Base-by-base conservation (phyloP, 2,888 invertebrate species). In the Choristoneura rosaceana region DNA sequence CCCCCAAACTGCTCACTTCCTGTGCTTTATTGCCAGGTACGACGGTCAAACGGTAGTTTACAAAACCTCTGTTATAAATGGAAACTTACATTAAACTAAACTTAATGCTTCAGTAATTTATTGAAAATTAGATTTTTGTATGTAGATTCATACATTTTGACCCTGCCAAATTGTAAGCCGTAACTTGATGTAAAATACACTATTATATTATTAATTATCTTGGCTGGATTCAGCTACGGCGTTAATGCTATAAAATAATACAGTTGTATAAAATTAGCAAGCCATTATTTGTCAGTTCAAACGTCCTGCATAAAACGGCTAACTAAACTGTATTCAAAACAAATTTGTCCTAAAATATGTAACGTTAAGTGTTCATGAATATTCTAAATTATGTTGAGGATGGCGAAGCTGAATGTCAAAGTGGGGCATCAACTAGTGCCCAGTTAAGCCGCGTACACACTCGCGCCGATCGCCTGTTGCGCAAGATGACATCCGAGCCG, bases 401-500 rank as follows among this genome's bases (percentile, higher is more conserved):
- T 58, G 62, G 66, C 70, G 47, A 55, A 64, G 66, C 66, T 82
- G 80, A 84, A 84, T 82, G 82, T 85, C 82, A 76, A 86, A 86
- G 83, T 87, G 82, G 84, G 82, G 81, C 86, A 86, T 87, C 76
- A 76, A 84, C 85, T 85, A 83, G 85, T 79, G 82, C 80, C 76
- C 82, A 86, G 88, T 87, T 89, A 90, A 90, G 90, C 90, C 87
- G 83, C 84, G 86, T 84, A 81, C 84, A 88, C 86, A 90, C 87
- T 84, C 83, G 82, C 77, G 77, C 82, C 76, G 78, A 84, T 85
- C 87, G 91, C 91, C 89, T 92, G 92, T 93, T 93, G 91, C 93
- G 92, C 90, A 93, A 93, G 91, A 91, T 89, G 90, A 90, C 90
- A 92, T 90, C 90, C 87, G 87, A 90, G 88, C 87, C 83, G 82